These are phyloP conservation scores for Caenorhabditis uteleia DNA, from an alignment of 2,888 invertebrate species.

Conservation along the genomic window DNA sequence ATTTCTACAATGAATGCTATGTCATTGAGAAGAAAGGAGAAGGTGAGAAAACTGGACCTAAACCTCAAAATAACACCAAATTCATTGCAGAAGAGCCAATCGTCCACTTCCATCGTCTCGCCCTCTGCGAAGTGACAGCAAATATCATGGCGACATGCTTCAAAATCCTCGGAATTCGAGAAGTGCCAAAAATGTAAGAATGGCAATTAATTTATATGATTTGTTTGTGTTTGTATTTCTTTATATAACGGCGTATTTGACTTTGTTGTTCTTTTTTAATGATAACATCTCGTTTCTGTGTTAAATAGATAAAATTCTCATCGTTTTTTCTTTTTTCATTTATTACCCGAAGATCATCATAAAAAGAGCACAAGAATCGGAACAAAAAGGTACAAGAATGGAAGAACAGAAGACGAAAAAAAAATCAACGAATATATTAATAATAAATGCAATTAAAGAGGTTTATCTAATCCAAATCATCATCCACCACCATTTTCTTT, in stretches of 20 bases:
- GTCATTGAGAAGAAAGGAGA: conserved; percentile 87
- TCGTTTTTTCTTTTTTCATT: too few relatives aligned
- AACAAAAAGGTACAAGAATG: too few relatives aligned
- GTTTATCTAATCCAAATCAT: conserved; percentile 20
- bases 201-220: background rate
- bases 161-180: conserved; percentile 86
- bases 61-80: conserved; percentile 63
- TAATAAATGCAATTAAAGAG: background rate
- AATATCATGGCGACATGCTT: conserved; percentile 86
- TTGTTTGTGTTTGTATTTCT: background rate
- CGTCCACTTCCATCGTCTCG: conserved; percentile 84
- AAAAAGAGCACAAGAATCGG: too few relatives aligned
- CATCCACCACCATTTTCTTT: conserved; percentile 9
- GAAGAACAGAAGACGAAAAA: too few relatives aligned
- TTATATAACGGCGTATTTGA: background rate
- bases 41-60: conserved; percentile 10
- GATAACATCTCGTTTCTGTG: background rate
- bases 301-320: too few relatives aligned
- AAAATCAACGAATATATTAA: background rate
- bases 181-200: conserved; percentile 85
- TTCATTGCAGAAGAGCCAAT: conserved; percentile 24
- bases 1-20: conserved; percentile 97
- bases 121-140: conserved; percentile 91
- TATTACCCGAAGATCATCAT: too few relatives aligned
- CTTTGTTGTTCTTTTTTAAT: background rate